Conservation (phyloP, 2,113 vertebrate species). For the Pseudorectes ferrugineus region DNA sequence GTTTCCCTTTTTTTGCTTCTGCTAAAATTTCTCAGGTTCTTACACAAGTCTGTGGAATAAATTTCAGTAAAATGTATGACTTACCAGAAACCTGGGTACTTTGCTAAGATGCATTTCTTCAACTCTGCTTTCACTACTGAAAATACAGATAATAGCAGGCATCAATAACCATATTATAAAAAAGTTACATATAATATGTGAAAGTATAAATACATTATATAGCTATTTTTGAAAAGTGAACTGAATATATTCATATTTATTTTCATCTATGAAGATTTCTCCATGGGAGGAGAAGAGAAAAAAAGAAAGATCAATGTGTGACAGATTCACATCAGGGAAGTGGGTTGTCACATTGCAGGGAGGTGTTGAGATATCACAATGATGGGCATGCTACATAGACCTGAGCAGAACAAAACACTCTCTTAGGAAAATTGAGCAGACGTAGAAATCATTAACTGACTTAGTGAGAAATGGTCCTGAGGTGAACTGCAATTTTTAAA, state of each 20-base stretch:
- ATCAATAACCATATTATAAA: neutral
- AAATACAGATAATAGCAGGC: neutral
- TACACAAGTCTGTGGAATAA: neutral
- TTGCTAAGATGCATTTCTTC: neutral
- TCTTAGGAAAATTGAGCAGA: slow-evolving; percentile 14
- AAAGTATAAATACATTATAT: neutral
- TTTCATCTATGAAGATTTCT: neutral
- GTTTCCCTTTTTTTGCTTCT: neutral
- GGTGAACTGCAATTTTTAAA: slow-evolving; percentile 33
- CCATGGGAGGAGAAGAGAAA: neutral
- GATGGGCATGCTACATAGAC: neutral
- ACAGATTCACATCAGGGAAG: slow-evolving; percentile 34
- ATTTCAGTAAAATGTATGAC: neutral
- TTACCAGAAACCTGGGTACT: neutral
- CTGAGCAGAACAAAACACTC: neutral
- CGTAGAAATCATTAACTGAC: neutral
- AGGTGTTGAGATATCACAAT: slow-evolving; percentile 3
- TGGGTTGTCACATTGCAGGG: slow-evolving; percentile 22
- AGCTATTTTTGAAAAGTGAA: slow-evolving; percentile 9
- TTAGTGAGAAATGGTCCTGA: slow-evolving; percentile 11
- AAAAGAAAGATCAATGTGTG: neutral
- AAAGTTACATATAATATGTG: neutral
- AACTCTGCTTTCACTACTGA: neutral
- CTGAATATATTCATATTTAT: neutral
- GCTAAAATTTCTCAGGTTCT: neutral